phyloP scores from a whole-genome alignment of 2,113 vertebrate species.

The Aspiorhynchus laticeps region DNA sequence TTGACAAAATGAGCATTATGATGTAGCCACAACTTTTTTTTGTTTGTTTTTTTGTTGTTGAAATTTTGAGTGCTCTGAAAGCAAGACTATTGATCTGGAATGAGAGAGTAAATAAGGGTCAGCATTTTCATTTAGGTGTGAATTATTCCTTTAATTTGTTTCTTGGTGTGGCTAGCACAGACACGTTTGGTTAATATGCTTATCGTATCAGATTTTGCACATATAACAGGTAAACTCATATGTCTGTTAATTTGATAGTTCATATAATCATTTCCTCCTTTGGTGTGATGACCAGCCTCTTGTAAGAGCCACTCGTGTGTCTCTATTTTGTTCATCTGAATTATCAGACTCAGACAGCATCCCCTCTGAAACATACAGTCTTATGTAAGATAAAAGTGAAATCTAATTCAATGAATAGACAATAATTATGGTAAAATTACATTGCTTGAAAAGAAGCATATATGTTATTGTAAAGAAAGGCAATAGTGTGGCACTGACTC shows the following conservation, averaged over 20 bases:
- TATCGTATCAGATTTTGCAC: neutral
- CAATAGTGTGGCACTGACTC: neutral
- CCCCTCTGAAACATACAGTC: neutral
- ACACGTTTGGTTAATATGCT: too few relatives aligned
- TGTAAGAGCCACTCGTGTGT: neutral
- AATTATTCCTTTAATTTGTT: too few relatives aligned
- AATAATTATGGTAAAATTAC: neutral
- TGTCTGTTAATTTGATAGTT: neutral
- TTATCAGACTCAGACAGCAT: neutral
- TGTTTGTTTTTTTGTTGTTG: too few relatives aligned
- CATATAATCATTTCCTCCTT: neutral
- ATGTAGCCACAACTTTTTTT: too few relatives aligned
- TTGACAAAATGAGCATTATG: neutral
- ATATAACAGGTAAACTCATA: neutral
- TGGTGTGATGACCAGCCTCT: neutral
- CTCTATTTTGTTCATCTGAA: neutral
- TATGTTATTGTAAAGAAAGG: neutral
- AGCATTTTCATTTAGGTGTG: too few relatives aligned
- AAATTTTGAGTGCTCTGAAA: too few relatives aligned
- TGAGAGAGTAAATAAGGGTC: too few relatives aligned
- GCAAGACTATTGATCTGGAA: too few relatives aligned
- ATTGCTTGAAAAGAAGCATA: neutral
- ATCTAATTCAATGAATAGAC: neutral
- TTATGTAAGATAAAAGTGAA: neutral
- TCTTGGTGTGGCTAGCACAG: too few relatives aligned